These are phyloP conservation scores for Sula dactylatra DNA, from an alignment of 2,113 vertebrate species.

Conservation along the genomic window DNA sequence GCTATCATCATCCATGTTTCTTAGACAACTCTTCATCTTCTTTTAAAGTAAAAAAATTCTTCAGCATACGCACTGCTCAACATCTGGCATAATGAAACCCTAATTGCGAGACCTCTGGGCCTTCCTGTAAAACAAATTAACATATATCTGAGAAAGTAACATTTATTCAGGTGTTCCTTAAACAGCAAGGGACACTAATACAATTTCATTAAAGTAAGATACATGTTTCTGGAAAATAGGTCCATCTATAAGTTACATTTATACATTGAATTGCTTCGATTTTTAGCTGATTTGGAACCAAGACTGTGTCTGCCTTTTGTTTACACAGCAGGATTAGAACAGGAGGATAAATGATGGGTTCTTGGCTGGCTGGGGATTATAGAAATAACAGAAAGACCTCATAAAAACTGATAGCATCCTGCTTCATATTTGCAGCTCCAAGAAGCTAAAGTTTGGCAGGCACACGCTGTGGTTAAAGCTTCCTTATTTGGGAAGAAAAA, in stretches of 20 bases:
- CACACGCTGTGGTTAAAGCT: not conserved
- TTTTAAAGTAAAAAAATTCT: not conserved
- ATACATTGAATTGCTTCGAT: not conserved
- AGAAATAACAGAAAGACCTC: conserved; percentile 65
- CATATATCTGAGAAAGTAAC: not conserved
- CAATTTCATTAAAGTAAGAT: not conserved
- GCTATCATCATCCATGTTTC: not conserved
- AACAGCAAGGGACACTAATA: not conserved
- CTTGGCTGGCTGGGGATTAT: conserved; percentile 47
- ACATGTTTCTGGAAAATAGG: not conserved
- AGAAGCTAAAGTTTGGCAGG: conserved; percentile 57
- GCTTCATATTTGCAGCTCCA: conserved; percentile 39
- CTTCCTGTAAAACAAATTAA: not conserved
- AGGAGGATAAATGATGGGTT: conserved; percentile 35
- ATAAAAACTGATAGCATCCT: conserved; percentile 59
- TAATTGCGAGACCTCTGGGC: not conserved
- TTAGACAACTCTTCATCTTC: not conserved
- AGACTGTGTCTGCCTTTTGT: not conserved
- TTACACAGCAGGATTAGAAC: conserved; percentile 49
- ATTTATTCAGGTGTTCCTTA: not conserved
- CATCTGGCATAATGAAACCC: not conserved
- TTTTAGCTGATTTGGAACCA: conserved; percentile 8
- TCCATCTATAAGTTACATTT: not conserved
- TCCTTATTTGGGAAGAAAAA: conserved; percentile 71
- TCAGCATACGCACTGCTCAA: not conserved